These are phyloP conservation scores for Acrocephalus scirpaceus DNA, from an alignment of 2,797 vertebrate genomes.

Conservation along the genomic window DNA sequence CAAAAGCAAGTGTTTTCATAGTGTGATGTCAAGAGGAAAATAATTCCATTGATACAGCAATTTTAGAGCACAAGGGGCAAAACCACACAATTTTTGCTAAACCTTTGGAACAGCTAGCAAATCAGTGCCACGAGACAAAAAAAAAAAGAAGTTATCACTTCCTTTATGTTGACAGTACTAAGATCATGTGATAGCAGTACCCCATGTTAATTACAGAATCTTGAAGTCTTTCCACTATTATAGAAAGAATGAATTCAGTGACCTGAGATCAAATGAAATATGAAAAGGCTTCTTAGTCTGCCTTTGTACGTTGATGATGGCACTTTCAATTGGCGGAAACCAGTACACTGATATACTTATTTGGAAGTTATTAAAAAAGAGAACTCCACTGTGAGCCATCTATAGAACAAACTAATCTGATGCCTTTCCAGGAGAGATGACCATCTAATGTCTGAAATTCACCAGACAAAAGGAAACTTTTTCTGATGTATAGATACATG, in stretches of 20 bases:
- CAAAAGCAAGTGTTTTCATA: slow-evolving; percentile 18
- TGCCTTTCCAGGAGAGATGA: not conserved
- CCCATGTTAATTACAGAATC: slow-evolving; percentile 39
- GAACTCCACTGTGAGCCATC: not conserved
- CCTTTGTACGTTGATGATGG: slow-evolving; percentile 14
- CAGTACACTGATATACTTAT: slow-evolving; percentile 23
- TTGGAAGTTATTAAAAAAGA: slow-evolving; percentile 28
- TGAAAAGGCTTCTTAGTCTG: slow-evolving; percentile 36
- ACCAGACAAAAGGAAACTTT: not conserved
- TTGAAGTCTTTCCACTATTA: slow-evolving; percentile 30
- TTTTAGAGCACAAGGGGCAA: not conserved
- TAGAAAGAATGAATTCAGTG: slow-evolving; percentile 33
- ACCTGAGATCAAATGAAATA: slow-evolving; percentile 46
- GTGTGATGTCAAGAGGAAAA: not conserved
- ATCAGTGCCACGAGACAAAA: not conserved
- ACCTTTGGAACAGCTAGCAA: slow-evolving; percentile 1
- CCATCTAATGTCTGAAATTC: not conserved
- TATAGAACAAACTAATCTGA: slow-evolving; percentile 14
- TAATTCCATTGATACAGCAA: not conserved
- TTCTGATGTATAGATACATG: not conserved
- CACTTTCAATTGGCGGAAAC: slow-evolving; percentile 20
- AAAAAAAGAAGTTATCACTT: not conserved
- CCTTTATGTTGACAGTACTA: not conserved
- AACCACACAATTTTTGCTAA: not conserved
- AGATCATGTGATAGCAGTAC: slow-evolving; percentile 1